These are phyloP conservation scores for Chaetura pelagica DNA, from an alignment of 2,113 vertebrate genomes.

Conservation along the genomic window DNA sequence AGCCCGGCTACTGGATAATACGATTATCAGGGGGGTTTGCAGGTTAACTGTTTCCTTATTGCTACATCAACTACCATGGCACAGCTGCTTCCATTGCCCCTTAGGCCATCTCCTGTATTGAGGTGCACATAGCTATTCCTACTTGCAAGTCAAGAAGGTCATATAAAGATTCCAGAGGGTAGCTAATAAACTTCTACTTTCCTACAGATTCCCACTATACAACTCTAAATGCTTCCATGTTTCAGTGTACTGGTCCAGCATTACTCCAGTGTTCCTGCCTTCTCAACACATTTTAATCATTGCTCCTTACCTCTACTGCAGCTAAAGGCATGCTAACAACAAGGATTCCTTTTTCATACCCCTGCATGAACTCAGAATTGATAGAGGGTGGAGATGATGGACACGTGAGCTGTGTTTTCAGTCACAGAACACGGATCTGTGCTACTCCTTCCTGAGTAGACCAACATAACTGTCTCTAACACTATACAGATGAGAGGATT, in stretches of 20 bases:
- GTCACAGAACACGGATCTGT: not conserved
- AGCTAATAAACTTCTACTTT: not conserved
- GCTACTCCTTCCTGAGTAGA: not conserved
- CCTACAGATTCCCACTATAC: not conserved
- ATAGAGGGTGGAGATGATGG: not conserved
- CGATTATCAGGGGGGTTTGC: rapidly evolving
- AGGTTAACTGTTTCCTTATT: not conserved
- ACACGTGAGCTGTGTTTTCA: not conserved
- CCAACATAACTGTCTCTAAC: not conserved
- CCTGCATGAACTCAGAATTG: not conserved
- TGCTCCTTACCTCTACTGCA: not conserved
- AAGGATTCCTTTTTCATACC: not conserved
- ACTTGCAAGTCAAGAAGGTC: not conserved
- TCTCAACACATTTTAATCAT: not conserved
- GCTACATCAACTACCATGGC: not conserved
- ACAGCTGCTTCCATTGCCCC: not conserved
- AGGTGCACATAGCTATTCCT: not conserved
- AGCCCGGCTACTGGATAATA: not conserved
- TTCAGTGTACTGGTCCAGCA: not conserved
- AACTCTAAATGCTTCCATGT: not conserved
- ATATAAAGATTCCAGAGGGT: not conserved
- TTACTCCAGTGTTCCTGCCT: not conserved
- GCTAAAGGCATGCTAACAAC: not conserved
- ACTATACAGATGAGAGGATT: not conserved
- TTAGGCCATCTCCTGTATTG: rapidly evolving